Evolutionary conservation across 2,113 vertebrate species (phyloP), one percentile per base, ranked within the genome.

Genomic region (Puffinus mauretanicus): DNA sequence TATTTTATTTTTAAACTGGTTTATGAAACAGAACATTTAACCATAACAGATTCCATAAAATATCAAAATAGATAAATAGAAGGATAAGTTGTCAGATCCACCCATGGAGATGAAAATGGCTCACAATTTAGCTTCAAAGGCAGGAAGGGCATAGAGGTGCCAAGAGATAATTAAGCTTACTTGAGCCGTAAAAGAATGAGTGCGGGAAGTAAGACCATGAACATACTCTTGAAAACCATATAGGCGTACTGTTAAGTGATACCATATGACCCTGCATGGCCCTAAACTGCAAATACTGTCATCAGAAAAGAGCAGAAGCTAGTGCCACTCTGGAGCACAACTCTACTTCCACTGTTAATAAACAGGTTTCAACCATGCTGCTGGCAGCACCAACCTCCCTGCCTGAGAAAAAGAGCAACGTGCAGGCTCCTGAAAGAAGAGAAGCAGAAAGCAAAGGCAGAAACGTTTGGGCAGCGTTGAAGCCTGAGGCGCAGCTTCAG

Each of bases 181-280:
- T 67, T 86, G 87, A 90, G 88, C 70, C 93, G 82, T 93, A 78
- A 87, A 96, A 81, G 91, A 82, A 51, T 54, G 42, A 77, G 10
- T 30, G 42, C 10, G 11, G 77, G 75, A 88, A 91, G 42, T 49
- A 89, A 91, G 38, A 57, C 62, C 75, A 54, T 6, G 2, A 78
- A 46, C 72, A 77, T 72, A 71, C 52, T 75, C 92, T 88, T 77
- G 60, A 87, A 95, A 94, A 93, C 57, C 42, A 64, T 58, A 70
- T 10, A 84, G 81, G 11, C 9, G 29, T 78, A 61, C 27, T 83
- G n/a, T 69, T 90, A 91, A 95, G 66, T 17, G 84, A 58, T 77
- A 82, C 62, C 66, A 84, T 66, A 51, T 67, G 52, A 92, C 62
- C 42, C 4, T 26, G 19, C 51, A 57, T 22, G 49, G 78, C 75